These are phyloP conservation scores for Campylomormyrus numenius DNA, from an alignment of 2,113 vertebrate genomes.

Conservation along the genomic window DNA sequence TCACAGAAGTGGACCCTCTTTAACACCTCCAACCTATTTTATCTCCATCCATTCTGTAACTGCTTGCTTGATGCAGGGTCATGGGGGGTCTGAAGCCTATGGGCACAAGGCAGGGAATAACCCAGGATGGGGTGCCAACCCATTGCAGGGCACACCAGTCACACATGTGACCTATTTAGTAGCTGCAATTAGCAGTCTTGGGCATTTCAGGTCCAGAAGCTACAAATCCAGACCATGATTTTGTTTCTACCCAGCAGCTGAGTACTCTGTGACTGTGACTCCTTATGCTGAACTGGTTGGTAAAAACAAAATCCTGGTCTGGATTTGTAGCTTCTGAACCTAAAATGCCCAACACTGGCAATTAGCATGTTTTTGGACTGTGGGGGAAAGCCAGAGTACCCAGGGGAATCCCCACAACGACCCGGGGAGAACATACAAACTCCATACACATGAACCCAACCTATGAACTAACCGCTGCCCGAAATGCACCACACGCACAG, in stretches of 20 bases:
- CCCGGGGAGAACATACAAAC: background rate
- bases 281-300: too few relatives aligned
- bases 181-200: background rate
- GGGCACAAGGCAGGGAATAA: background rate
- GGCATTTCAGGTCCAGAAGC: too few relatives aligned
- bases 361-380: background rate
- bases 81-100: background rate
- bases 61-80: background rate
- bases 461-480: background rate
- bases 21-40: background rate
- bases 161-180: background rate
- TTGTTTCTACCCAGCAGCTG: too few relatives aligned
- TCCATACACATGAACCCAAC: background rate
- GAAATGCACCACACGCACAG: background rate
- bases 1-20: background rate
- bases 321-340: too few relatives aligned
- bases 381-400: background rate
- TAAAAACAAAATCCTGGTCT: too few relatives aligned
- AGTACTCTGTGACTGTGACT: too few relatives aligned
- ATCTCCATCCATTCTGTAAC: background rate
- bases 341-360: too few relatives aligned
- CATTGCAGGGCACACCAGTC: background rate
- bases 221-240: too few relatives aligned
- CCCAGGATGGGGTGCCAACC: background rate
- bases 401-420: background rate